phyloP scores from a whole-genome alignment of 2,888 invertebrate genomes.

The Rhagonycha fulva region DNA sequence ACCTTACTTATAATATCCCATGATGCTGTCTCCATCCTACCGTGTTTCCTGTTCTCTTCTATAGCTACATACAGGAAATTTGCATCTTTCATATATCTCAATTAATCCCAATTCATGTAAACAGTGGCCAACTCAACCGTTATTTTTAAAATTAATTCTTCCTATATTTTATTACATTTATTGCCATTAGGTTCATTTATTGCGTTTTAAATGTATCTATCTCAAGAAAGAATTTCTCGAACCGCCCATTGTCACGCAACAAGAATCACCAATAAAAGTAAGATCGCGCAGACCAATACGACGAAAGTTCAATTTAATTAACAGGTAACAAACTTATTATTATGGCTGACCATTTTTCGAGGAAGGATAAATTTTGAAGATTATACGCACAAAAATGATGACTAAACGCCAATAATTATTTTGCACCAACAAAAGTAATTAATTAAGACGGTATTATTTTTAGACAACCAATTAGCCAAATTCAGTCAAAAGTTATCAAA shows the following conservation, averaged over 20 bases:
- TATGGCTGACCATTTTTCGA: not conserved
- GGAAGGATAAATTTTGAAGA: not conserved
- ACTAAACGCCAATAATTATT: not conserved
- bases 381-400: too few species aligned
- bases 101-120: not conserved
- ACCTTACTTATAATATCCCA: slow-evolving; percentile 41
- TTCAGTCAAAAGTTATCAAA: not conserved
- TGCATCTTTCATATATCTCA: slow-evolving; percentile 45
- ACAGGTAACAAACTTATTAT: not conserved
- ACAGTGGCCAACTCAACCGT: not conserved
- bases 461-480: not conserved
- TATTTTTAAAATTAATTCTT: not conserved
- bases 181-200: not conserved
- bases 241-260: slow-evolving; percentile 54
- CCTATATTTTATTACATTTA: not conserved
- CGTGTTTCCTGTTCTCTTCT: slow-evolving; percentile 49
- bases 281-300: slow-evolving; percentile 38
- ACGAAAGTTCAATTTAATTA: not conserved
- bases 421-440: not conserved
- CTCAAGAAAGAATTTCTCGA: slow-evolving; percentile 15
- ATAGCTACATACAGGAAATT: slow-evolving; percentile 46
- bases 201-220: not conserved
- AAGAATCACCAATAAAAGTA: slow-evolving; percentile 49
- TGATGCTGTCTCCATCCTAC: slow-evolving; percentile 51
- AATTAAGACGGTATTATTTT: not conserved